Base-by-base conservation (phyloP, 2,888 invertebrate species). In the Leistus spinibarbis region DNA sequence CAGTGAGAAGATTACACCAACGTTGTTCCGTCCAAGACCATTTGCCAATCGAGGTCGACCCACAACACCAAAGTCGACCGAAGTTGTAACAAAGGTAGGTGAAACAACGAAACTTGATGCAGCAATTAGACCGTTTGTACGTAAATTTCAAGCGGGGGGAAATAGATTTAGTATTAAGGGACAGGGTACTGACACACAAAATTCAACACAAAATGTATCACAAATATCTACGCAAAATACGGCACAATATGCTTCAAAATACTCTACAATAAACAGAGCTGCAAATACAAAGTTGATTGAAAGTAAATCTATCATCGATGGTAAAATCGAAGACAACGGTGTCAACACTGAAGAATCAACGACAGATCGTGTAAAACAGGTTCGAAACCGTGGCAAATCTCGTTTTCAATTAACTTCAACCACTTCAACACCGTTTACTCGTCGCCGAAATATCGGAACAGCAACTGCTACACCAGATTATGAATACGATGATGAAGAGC, bases 31-130 rank as follows among this genome's bases (percentile, higher is more conserved):
- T 78, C 83, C 83, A 20, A 81, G 83, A 77, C 84, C 84, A 57
- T 85, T 84, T 77, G 82, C 81, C 70, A 79, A 78, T 54, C 80
- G 81, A 79, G 81, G 79, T 66, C 78, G 81, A 76, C 82, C 81
- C 17, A 82, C 82, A 9, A 81, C 81, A 20, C 80, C 81, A 19
- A 77, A 79, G n/a, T 82, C 85, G 13, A 79, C 83, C 10, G 73
- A 73, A 73, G 79, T 83, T 40, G 78, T 85, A 64, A 77, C 80
- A 77, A 85, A 85, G 90, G 90, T 89, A 86, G 89, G 90, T 84
- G 82, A 82, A 75, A 40, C 66, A 63, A 40, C 40, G 40, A 57
- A 20, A 57, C 62, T 53, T 56, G 73, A 68, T 67, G 27, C 56
- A 57, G 54, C 63, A 27, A 23, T 22, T 17, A 22, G 65, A 68